phyloP scores from a whole-genome alignment of 2,113 vertebrate genomes.

The Coregonus clupeaformis region DNA sequence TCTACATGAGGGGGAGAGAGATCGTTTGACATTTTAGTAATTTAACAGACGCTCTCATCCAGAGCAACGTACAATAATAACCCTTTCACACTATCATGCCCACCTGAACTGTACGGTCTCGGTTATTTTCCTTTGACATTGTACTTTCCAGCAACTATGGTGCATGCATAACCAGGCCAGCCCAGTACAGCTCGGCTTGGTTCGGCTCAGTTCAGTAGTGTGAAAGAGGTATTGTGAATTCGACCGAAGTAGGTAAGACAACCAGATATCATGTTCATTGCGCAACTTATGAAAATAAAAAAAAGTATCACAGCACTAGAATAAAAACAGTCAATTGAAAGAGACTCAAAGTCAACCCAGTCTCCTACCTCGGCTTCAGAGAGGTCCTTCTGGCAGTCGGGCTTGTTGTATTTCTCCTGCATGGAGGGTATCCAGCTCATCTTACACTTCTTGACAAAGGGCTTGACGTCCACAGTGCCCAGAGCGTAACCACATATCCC shows the following conservation, averaged over 20 bases:
- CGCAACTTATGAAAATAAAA: too few relatives aligned
- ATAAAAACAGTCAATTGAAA: too few relatives aligned
- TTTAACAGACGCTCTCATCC: background rate
- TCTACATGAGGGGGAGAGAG: conserved; percentile 69
- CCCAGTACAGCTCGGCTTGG: too few relatives aligned
- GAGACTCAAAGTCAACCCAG: too few relatives aligned
- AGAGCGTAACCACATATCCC: conserved; percentile 96
- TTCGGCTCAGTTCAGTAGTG: too few relatives aligned
- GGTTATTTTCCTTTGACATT: too few relatives aligned
- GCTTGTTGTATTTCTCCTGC: conserved; percentile 97
- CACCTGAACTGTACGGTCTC: too few relatives aligned
- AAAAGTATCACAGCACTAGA: too few relatives aligned
- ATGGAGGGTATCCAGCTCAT: conserved; percentile 97
- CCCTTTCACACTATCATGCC: too few relatives aligned
- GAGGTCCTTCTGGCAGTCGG: conserved; percentile 89
- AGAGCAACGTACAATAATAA: background rate
- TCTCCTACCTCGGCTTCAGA: conserved; percentile 87
- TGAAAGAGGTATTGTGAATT: background rate
- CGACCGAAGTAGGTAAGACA: background rate
- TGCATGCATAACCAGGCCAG: too few relatives aligned
- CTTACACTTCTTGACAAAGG: conserved; percentile 93
- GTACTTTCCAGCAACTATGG: too few relatives aligned
- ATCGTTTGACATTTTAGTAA: background rate
- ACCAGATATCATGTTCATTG: too few relatives aligned
- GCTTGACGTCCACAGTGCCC: conserved; percentile 91